These are phyloP conservation scores for Drosophila lowei DNA, from an alignment of 1,140 invertebrate species.

Conservation along the genomic window DNA sequence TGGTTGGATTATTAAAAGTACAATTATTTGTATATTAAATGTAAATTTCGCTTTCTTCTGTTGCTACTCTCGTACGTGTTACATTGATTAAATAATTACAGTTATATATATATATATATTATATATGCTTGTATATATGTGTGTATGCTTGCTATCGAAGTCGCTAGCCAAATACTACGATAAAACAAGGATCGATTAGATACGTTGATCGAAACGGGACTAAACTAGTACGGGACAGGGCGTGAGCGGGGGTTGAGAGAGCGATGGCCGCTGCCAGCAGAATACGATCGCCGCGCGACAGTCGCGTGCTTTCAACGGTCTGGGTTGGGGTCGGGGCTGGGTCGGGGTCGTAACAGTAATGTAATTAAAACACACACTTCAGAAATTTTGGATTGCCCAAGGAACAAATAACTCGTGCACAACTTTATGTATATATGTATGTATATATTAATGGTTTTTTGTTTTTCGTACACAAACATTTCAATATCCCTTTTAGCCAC, in stretches of 20 bases:
- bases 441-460: slow-evolving; percentile 12
- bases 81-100: slow-evolving; percentile 59
- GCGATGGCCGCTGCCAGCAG: slow-evolving; percentile 2
- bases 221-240: slow-evolving; percentile 6
- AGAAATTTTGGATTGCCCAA: slow-evolving; percentile 24
- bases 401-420: slow-evolving; percentile 59
- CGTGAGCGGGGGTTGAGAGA: neutral
- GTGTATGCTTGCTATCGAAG: slow-evolving; percentile 39
- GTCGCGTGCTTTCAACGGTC: neutral
- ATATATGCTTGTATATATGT: slow-evolving; percentile 8
- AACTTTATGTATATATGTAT: slow-evolving; percentile 29
- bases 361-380: slow-evolving; percentile 48
- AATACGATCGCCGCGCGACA: too few relatives aligned
- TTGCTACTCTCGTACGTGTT: too few relatives aligned
- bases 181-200: slow-evolving; percentile 46
- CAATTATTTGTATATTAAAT: slow-evolving; percentile 14
- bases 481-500: slow-evolving; percentile 52
- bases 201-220: slow-evolving; percentile 34
- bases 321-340: neutral
- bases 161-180: slow-evolving; percentile 59
- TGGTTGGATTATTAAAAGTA: slow-evolving; percentile 40
- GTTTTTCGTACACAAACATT: slow-evolving; percentile 29
- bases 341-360: slow-evolving; percentile 36
- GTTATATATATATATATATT: slow-evolving; percentile 35
- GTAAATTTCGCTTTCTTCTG: too few relatives aligned